Evolutionary conservation across 2,888 invertebrate genomes (phyloP).

Genomic region (Tetranychus truncatus): DNA sequence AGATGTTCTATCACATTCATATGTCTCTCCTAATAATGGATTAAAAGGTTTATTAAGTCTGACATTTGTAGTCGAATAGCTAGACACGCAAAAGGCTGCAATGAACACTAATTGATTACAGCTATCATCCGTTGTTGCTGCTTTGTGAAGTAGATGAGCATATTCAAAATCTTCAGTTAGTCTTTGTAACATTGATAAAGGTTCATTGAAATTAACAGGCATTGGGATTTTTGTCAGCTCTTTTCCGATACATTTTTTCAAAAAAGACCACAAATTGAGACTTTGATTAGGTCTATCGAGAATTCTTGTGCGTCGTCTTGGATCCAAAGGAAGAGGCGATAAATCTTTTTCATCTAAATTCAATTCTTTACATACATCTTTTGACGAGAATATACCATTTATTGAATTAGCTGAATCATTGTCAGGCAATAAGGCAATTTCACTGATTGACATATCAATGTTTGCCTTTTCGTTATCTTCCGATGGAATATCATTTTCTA

Average conservation of each 20-base stretch:
- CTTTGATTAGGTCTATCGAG: conserved; percentile 87
- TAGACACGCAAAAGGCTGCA: conserved; percentile 73
- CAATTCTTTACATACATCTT: neutral
- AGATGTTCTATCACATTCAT: conserved; percentile 80
- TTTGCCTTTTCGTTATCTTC: no score
- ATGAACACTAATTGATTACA: conserved; percentile 81
- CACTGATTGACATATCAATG: no score
- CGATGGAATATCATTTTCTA: neutral
- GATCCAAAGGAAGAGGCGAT: conserved; percentile 25
- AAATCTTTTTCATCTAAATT: neutral
- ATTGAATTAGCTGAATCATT: conserved; percentile 13
- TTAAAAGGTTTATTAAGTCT: conserved; percentile 96
- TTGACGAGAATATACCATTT: conserved; percentile 1
- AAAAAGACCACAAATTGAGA: conserved; percentile 91
- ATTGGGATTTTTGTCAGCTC: conserved; percentile 86
- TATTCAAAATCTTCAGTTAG: conserved; percentile 97
- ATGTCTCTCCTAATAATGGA: conserved; percentile 81
- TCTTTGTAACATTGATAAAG: conserved; percentile 91
- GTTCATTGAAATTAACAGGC: conserved; percentile 97
- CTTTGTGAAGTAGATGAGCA: conserved; percentile 66
- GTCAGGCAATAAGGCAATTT: neutral
- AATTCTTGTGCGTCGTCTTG: conserved; percentile 54
- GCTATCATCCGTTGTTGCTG: conserved; percentile 64
- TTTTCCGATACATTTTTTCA: conserved; percentile 59
- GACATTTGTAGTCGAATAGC: conserved; percentile 37